Conservation (phyloP, 2,797 vertebrate species). For the Crenichthys baileyi region DNA sequence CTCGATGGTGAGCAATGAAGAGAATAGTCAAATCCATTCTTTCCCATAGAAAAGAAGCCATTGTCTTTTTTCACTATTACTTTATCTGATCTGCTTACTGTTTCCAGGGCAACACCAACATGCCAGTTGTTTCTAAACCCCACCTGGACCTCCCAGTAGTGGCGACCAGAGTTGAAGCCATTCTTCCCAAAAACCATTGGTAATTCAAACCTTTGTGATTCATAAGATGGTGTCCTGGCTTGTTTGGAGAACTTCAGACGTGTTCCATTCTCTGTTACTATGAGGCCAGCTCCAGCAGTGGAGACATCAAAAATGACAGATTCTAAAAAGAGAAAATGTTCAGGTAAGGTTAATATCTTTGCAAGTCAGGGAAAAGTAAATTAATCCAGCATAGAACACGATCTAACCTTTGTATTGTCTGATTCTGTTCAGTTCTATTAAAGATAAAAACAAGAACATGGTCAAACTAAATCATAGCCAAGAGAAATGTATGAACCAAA, state of each 20-base stretch:
- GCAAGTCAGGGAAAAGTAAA: not conserved
- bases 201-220: fast-evolving
- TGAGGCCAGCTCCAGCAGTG: constrained; percentile 44
- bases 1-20: fast-evolving
- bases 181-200: constrained; percentile 42
- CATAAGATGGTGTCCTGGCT: not conserved
- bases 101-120: constrained; percentile 57
- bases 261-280: constrained; percentile 22
- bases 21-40: constrained; percentile 26
- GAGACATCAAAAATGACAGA: constrained; percentile 33
- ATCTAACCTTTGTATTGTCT: constrained; percentile 61
- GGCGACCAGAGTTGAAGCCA: constrained; percentile 60
- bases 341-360: not conserved
- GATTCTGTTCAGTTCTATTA: constrained; percentile 61
- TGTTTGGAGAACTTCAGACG: constrained; percentile 40
- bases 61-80: constrained; percentile 9
- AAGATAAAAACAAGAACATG: constrained; percentile 1
- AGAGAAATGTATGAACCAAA: fast-evolving
- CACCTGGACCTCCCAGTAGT: constrained; percentile 71
- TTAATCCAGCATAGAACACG: not conserved
- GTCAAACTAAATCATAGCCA: not conserved
- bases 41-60: constrained; percentile 60
- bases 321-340: constrained; percentile 28
- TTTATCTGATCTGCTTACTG: not conserved
- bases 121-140: constrained; percentile 47